A percentile compares a stretch with the other conserved stretches of the same genome.
These are phyloP conservation scores for Pempheris klunzingeri DNA, from an alignment of 2,797 vertebrate species.

Conservation along the genomic window DNA sequence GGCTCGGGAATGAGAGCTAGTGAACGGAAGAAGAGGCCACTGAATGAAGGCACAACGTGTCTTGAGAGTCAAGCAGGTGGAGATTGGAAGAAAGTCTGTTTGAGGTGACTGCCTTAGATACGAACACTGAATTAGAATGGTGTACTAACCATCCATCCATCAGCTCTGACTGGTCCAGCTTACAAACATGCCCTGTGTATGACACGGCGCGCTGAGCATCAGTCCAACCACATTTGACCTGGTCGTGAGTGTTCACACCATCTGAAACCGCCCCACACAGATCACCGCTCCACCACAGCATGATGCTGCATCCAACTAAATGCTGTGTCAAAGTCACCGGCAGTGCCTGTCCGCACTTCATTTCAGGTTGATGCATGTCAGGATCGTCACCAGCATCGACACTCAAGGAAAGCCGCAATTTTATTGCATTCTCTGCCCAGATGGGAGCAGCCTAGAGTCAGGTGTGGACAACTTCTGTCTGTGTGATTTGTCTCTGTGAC, in stretches of 20 bases:
- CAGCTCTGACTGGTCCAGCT: neutral
- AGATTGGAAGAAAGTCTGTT: conserved; percentile 10
- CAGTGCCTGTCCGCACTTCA: no score
- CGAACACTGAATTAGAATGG: neutral
- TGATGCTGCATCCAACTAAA: no score
- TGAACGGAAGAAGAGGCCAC: conserved; percentile 14
- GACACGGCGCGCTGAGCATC: neutral
- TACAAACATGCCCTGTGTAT: neutral
- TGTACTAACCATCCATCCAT: neutral
- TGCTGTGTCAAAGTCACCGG: no score
- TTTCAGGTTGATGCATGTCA: no score
- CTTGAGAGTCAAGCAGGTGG: conserved; percentile 35
- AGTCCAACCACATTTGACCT: neutral
- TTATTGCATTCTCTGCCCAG: no score
- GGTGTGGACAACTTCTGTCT: no score
- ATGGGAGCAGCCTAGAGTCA: no score
- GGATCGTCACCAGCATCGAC: no score
- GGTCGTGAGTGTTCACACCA: neutral
- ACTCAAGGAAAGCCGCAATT: no score
- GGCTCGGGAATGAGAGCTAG: neutral
- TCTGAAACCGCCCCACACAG: neutral
- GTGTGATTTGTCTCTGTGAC: no score
- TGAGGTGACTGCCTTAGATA: conserved; percentile 14
- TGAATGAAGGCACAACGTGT: conserved; percentile 46
- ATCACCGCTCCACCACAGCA: neutral